A percentile compares a stretch with the other conserved stretches of the same genome.
These are phyloP conservation scores for Athalia rosae DNA, from an alignment of 2,888 invertebrate genomes.

Conservation along the genomic window DNA sequence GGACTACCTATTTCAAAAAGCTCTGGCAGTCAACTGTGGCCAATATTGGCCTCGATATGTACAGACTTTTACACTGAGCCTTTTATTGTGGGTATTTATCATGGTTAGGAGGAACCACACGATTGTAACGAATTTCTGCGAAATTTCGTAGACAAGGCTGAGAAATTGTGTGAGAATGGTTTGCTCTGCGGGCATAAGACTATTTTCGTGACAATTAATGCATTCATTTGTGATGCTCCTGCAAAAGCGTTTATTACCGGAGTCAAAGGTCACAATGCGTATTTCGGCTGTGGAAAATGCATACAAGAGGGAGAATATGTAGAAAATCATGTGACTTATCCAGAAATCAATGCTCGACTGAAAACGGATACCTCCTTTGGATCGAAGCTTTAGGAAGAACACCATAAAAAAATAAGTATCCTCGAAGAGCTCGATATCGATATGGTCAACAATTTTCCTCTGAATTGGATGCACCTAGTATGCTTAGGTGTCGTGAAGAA, in stretches of 20 bases:
- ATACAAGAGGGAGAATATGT: slow-evolving; percentile 47
- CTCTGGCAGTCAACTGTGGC: slow-evolving; percentile 12
- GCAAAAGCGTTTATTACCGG: slow-evolving; percentile 59
- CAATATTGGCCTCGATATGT: slow-evolving; percentile 13
- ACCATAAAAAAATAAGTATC: slow-evolving; percentile 6
- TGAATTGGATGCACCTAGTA: slow-evolving; percentile 51
- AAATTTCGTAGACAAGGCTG: slow-evolving; percentile 49
- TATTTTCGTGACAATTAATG: slow-evolving; percentile 37
- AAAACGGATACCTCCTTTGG: slow-evolving; percentile 34
- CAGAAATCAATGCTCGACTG: not conserved
- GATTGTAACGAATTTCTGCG: slow-evolving; percentile 47
- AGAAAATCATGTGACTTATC: slow-evolving; percentile 40
- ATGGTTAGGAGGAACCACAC: slow-evolving; percentile 47
- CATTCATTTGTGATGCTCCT: slow-evolving; percentile 61
- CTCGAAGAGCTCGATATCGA: slow-evolving; percentile 39
- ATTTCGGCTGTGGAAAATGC: slow-evolving; percentile 62
- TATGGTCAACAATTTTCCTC: slow-evolving; percentile 49
- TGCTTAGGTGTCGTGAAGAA: slow-evolving; percentile 48
- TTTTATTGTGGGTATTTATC: slow-evolving; percentile 44
- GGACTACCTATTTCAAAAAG: slow-evolving; percentile 19
- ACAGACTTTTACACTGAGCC: slow-evolving; percentile 27
- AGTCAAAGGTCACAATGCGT: slow-evolving; percentile 58
- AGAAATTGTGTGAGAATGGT: slow-evolving; percentile 31
- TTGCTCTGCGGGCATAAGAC: slow-evolving; percentile 27
- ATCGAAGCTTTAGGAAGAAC: slow-evolving; percentile 5